Evolutionary conservation across 2,113 vertebrate species (phyloP).

Genomic region (Pollachius pollachius): DNA sequence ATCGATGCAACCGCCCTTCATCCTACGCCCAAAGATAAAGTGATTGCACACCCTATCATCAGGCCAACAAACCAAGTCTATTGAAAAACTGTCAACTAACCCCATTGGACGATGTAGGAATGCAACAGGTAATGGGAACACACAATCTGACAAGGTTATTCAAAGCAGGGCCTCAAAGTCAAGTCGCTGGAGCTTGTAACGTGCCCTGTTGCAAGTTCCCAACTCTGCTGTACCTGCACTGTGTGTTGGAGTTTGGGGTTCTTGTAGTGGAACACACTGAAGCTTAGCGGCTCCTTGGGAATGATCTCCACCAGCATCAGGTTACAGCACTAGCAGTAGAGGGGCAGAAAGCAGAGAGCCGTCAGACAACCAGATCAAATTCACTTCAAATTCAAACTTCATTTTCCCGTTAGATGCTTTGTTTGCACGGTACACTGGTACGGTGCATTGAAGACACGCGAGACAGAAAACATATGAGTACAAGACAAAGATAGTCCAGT

Average conservation of each 20-base stretch:
- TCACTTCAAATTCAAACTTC: neutral
- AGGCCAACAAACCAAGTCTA: too few species aligned
- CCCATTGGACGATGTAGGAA: too few species aligned
- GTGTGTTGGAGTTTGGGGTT: constrained; percentile 98
- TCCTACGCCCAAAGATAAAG: too few species aligned
- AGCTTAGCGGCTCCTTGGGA: constrained; percentile 94
- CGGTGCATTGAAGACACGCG: too few species aligned
- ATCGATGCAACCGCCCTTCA: too few species aligned
- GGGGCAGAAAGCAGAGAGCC: neutral
- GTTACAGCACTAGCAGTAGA: constrained; percentile 86
- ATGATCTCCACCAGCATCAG: constrained; percentile 98
- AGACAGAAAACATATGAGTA: neutral
- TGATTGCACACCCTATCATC: too few species aligned
- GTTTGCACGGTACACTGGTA: too few species aligned
- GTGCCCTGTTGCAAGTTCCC: neutral
- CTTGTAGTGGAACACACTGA: constrained; percentile 98
- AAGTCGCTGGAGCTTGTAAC: constrained; percentile 4
- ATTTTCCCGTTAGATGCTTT: too few species aligned
- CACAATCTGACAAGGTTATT: neutral
- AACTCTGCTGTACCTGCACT: constrained; percentile 82
- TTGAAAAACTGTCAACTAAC: too few species aligned
- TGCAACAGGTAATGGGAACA: constrained; percentile 21
- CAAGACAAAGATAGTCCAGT: neutral
- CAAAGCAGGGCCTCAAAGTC: constrained; percentile 9
- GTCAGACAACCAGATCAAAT: neutral